Conservation (phyloP, 2,888 invertebrate genomes). For the Amblyjoppa proteus region DNA sequence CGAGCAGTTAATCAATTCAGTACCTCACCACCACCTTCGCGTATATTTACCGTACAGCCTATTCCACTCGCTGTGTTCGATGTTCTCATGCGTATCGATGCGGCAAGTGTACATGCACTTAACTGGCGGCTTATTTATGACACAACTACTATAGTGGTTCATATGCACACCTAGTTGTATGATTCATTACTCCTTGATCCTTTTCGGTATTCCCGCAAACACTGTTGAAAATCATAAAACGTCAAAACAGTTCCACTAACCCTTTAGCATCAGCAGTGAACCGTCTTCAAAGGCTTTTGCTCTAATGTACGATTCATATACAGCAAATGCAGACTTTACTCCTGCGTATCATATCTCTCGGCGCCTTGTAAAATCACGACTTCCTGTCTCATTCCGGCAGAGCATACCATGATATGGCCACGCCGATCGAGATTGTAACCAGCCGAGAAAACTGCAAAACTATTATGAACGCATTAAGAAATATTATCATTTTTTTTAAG, state of each 20-base stretch:
- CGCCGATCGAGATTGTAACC: neutral
- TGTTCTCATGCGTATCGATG: conserved; percentile 66
- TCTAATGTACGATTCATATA: too few species aligned
- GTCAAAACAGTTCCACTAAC: neutral
- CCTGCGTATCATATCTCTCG: too few species aligned
- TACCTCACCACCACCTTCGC: conserved; percentile 62
- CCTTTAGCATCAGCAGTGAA: too few species aligned
- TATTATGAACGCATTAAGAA: neutral
- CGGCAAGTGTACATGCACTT: conserved; percentile 48
- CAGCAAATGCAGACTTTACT: too few species aligned
- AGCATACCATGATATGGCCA: too few species aligned
- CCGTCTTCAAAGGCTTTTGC: too few species aligned
- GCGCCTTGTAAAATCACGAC: too few species aligned
- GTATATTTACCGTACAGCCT: conserved; percentile 77
- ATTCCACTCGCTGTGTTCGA: conserved; percentile 73
- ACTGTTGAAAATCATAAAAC: neutral
- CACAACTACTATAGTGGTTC: neutral
- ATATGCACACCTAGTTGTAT: neutral
- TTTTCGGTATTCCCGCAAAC: neutral
- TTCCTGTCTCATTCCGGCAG: too few species aligned
- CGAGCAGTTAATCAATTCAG: conserved; percentile 81
- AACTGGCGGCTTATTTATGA: conserved; percentile 31
- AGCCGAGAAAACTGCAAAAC: neutral
- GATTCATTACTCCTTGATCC: neutral
- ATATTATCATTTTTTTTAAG: neutral